These are phyloP conservation scores for Zeugodacus cucurbitae DNA, from an alignment of 1,140 invertebrate species.

Conservation along the genomic window DNA sequence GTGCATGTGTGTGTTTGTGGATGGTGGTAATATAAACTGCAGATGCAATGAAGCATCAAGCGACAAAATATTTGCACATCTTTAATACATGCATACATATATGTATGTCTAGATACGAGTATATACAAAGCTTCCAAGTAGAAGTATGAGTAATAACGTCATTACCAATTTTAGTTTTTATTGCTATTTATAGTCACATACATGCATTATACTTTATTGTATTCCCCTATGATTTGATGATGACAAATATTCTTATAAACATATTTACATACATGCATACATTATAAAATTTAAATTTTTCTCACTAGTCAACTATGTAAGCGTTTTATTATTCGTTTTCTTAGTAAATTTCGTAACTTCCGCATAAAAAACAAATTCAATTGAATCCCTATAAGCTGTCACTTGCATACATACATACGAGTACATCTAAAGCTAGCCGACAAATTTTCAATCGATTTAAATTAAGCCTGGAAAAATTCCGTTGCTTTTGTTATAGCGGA, in stretches of 20 bases:
- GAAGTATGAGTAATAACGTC: neutral
- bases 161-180: conserved; percentile 15
- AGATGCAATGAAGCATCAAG: conserved; percentile 24
- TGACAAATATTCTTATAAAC: neutral
- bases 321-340: neutral
- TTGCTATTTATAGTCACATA: neutral
- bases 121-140: neutral
- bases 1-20: neutral
- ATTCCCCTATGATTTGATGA: conserved; percentile 1
- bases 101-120: neutral
- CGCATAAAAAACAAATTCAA: neutral
- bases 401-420: neutral
- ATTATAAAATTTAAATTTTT: too few relatives aligned
- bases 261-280: too few relatives aligned
- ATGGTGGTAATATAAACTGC: neutral
- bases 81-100: neutral
- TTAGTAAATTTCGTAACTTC: neutral
- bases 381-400: too few relatives aligned
- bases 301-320: neutral
- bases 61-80: neutral
- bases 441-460: neutral
- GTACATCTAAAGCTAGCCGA: neutral
- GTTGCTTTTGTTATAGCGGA: neutral
- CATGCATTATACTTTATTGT: neutral
- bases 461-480: neutral